Evolutionary conservation across 1,140 invertebrate genomes (phyloP).

Genomic region (Rhyacophila brunnea): DNA sequence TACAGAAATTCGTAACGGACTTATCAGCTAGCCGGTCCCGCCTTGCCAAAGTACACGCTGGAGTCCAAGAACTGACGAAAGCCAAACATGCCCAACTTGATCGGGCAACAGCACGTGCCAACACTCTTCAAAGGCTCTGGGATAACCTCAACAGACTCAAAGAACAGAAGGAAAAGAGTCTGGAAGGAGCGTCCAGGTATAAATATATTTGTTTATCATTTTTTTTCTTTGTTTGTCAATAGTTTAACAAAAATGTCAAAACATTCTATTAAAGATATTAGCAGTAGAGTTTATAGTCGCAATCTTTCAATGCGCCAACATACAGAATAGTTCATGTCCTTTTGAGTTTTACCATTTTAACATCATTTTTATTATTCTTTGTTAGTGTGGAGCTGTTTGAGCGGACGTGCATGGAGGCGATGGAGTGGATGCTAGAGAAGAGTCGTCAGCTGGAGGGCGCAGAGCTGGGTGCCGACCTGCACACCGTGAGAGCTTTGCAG

Average conservation of each 20-base stretch:
- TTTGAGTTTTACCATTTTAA: too few species aligned
- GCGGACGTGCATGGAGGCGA: slow-evolving; percentile 88
- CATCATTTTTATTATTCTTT: too few species aligned
- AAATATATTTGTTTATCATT: too few species aligned
- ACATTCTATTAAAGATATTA: too few species aligned
- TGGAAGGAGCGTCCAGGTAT: slow-evolving; percentile 85
- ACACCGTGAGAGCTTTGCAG: slow-evolving; percentile 88
- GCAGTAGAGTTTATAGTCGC: too few species aligned
- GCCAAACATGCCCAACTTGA: slow-evolving; percentile 87
- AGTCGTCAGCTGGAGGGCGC: slow-evolving; percentile 79
- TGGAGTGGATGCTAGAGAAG: slow-evolving; percentile 94
- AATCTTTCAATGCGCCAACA: too few species aligned
- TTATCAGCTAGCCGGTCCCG: slow-evolving; percentile 88
- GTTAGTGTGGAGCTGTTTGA: slow-evolving; percentile 90
- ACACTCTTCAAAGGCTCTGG: slow-evolving; percentile 86
- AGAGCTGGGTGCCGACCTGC: slow-evolving; percentile 79
- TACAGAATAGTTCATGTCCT: too few species aligned
- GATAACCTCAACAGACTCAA: slow-evolving; percentile 86
- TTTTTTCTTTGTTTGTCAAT: too few species aligned
- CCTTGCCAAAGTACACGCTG: slow-evolving; percentile 83
- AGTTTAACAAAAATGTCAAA: too few species aligned
- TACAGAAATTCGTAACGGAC: slow-evolving; percentile 90
- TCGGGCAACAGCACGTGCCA: slow-evolving; percentile 77
- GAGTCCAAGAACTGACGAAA: slow-evolving; percentile 82
- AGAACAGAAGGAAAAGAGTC: slow-evolving; percentile 84